Evolutionary conservation across 1,140 invertebrate species (phyloP).

Genomic region (Proctacanthus coquilletti): DNA sequence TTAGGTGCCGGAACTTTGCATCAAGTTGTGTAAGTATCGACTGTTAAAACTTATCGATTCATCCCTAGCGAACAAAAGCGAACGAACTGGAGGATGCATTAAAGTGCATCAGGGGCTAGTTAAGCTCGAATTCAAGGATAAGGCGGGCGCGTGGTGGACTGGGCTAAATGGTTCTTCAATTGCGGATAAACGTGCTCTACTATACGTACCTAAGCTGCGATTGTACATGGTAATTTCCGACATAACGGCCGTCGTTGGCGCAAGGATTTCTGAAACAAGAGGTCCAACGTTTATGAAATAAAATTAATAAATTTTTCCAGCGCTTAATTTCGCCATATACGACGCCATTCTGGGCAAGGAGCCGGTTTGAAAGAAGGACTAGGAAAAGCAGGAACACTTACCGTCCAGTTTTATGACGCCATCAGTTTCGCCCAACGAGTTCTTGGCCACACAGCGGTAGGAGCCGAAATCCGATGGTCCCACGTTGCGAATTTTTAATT

Average conservation of each 20-base stretch:
- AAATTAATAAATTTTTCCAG: background rate
- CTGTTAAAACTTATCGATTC: no score
- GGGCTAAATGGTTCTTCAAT: no score
- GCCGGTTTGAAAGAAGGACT: no score
- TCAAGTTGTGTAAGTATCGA: no score
- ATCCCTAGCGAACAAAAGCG: no score
- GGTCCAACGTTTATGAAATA: conserved; percentile 4
- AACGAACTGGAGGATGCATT: no score
- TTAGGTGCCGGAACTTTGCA: no score
- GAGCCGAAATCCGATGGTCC: conserved; percentile 66
- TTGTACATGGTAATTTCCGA: conserved; percentile 30
- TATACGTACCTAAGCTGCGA: conserved; percentile 25
- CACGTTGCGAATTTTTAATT: conserved; percentile 68
- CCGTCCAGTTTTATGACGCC: conserved; percentile 85
- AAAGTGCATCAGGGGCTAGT: no score
- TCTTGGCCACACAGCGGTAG: conserved; percentile 87
- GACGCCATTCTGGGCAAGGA: background rate
- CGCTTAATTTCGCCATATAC: background rate
- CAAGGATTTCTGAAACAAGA: conserved; percentile 44
- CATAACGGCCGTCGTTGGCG: conserved; percentile 48
- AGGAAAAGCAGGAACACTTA: no score
- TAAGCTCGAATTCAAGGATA: no score
- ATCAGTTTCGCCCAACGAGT: conserved; percentile 82
- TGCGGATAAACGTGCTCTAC: no score
- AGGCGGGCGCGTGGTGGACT: no score